Evolutionary conservation across 1,140 invertebrate species (phyloP), one percentile per base, ranked within the genome.

Genomic region (Cydia pomonella): DNA sequence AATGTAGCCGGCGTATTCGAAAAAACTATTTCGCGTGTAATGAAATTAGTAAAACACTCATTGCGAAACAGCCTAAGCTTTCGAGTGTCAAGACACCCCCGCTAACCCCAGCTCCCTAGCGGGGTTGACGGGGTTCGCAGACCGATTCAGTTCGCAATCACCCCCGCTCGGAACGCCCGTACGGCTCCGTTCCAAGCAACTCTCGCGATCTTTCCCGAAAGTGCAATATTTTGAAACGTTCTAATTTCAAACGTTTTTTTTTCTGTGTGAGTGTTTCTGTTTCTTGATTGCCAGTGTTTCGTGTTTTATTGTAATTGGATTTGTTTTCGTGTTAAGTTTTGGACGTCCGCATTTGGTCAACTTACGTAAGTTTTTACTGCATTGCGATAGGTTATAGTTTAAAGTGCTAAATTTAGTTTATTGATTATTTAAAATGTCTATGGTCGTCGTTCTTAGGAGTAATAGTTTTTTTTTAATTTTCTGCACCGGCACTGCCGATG

Each of bases 311-410:
- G 81, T 81, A 62, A 80, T 83, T 82, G 66, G 79, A 79, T 83
- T 82, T 80, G 77, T 83, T 82, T 84, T 75, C 41, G 81, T 84
- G 80, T 77, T 81, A 73, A 66, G 44, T 80, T 76, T 62, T 82
- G 82, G 82, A 83, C 79, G 79, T 75, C 82, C 78, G 83, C 85
- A 82, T 83, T 84, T 88, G 78, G 78, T 78, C 74, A 79, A 88
- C 85, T 91, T 91, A 91, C 87, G 89, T 91, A 91, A 91, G 82
- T 89, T 84, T 87, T 85, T 87, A 86, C 87, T 89, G 89, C 89
- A 91, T 81, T 91, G 89, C 89, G 89, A 87, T 87, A 33, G 41
- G 75, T 74, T 78, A 78, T 50, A 25, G 71, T 76, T 77, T 59
- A 75, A 71, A 27, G 16, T 59, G 18, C 6, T n/a, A 44, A 44